A percentile compares a stretch with the other conserved stretches of the same genome.
These are phyloP conservation scores for Brachirus orientalis DNA, from an alignment of 2,113 vertebrate genomes.

Conservation along the genomic window DNA sequence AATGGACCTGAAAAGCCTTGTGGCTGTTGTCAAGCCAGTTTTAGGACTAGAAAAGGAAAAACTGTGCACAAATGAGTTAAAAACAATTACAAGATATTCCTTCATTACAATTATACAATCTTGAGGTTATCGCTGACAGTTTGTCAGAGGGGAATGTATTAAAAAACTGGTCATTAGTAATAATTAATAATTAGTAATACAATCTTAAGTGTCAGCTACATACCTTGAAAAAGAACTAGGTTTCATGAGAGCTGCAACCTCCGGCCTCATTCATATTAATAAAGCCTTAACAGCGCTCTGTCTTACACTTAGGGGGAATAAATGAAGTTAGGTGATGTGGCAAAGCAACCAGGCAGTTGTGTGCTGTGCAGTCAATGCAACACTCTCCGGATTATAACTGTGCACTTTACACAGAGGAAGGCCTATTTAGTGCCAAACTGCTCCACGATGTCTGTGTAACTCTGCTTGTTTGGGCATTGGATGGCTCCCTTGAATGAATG, in stretches of 20 bases:
- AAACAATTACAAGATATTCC: slow-evolving; percentile 3
- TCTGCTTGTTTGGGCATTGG: neutral
- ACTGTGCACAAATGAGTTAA: no score
- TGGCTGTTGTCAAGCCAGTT: neutral
- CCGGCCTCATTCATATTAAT: neutral
- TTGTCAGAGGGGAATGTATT: neutral
- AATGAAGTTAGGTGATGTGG: slow-evolving; percentile 6
- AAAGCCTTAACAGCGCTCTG: slow-evolving; percentile 8
- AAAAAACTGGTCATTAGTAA: no score
- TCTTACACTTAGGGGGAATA: slow-evolving; percentile 3
- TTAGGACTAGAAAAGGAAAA: neutral
- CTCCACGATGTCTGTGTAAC: neutral
- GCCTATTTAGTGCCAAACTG: neutral
- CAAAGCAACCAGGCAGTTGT: slow-evolving; percentile 16
- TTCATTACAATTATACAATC: slow-evolving; percentile 3
- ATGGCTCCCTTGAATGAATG: neutral
- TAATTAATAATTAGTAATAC: no score
- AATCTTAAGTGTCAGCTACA: no score
- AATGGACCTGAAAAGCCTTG: neutral
- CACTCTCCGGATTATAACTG: neutral
- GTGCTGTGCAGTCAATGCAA: slow-evolving; percentile 3
- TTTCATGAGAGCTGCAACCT: neutral
- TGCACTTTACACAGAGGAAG: neutral
- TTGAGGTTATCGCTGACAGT: no score
- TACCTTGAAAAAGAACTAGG: slow-evolving; percentile 3